phyloP scores from a whole-genome alignment of 2,113 vertebrate genomes.

The Catagonus wagneri region DNA sequence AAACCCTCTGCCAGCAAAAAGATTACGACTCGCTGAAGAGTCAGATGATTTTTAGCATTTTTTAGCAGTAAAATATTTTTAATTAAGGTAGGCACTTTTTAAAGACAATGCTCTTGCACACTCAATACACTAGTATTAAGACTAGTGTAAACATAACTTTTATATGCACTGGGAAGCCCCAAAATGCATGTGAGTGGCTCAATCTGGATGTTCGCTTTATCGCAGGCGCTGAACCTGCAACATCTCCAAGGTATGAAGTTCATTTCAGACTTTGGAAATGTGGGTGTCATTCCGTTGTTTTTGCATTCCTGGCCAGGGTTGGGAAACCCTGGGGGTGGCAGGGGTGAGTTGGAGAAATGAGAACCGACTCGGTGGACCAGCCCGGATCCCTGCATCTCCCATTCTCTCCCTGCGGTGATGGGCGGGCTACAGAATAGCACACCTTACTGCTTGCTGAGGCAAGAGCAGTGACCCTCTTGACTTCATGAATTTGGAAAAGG shows the following conservation, averaged over 20 bases:
- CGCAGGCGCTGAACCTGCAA: background rate
- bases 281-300: background rate
- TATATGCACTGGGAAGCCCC: background rate
- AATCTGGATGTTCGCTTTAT: background rate
- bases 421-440: background rate
- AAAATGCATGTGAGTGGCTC: background rate
- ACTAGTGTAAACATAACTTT: background rate
- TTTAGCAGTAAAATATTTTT: background rate
- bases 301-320: background rate
- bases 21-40: background rate
- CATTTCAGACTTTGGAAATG: background rate
- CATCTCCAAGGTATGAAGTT: background rate
- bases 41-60: background rate
- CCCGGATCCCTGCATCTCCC: background rate
- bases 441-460: background rate
- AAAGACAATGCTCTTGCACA: background rate
- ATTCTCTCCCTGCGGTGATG: background rate
- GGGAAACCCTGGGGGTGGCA: background rate
- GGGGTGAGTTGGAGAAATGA: background rate
- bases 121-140: too few species aligned
- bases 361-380: background rate
- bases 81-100: background rate
- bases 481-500: slow-evolving; percentile 32
- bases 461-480: slow-evolving; percentile 17
- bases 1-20: background rate